These are phyloP conservation scores for Steinernema feltiae DNA, from an alignment of 1,140 invertebrate genomes.

Conservation along the genomic window DNA sequence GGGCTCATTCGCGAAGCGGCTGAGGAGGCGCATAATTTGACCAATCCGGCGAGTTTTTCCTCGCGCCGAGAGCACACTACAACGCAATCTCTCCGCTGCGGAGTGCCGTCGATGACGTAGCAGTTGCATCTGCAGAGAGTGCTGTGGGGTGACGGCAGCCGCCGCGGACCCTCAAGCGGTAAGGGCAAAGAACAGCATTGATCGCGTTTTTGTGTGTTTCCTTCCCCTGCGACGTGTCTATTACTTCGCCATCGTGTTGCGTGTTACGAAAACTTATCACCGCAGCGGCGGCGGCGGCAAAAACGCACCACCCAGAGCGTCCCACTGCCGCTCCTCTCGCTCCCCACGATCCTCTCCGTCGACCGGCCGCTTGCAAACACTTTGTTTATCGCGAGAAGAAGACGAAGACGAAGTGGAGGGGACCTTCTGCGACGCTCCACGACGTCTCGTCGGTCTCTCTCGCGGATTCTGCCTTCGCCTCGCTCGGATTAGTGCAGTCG, in stretches of 20 bases:
- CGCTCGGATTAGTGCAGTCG: too few relatives aligned
- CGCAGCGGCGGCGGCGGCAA: neutral
- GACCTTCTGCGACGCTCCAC: too few relatives aligned
- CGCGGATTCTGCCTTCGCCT: too few relatives aligned
- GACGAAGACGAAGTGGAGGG: neutral
- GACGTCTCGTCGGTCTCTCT: too few relatives aligned
- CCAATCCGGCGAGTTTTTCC: neutral
- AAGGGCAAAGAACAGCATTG: slow-evolving; percentile 6
- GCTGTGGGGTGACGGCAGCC: too few relatives aligned
- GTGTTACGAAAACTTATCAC: slow-evolving; percentile 6
- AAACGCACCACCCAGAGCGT: slow-evolving; percentile 2
- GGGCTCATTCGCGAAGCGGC: too few relatives aligned
- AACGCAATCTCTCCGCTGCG: neutral
- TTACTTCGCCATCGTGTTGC: neutral
- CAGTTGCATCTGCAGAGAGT: too few relatives aligned
- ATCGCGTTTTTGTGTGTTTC: slow-evolving; percentile 12
- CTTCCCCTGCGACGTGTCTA: neutral
- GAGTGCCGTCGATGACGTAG: too few relatives aligned
- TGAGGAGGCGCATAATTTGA: too few relatives aligned
- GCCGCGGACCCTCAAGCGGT: neutral
- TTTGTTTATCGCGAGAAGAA: neutral
- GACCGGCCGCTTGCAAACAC: neutral
- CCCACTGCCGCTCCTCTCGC: neutral
- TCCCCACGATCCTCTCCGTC: neutral
- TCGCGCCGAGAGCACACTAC: neutral